Evolutionary conservation across 1,140 invertebrate genomes (phyloP).

Genomic region (Cyrtorhinus lividipennis): DNA sequence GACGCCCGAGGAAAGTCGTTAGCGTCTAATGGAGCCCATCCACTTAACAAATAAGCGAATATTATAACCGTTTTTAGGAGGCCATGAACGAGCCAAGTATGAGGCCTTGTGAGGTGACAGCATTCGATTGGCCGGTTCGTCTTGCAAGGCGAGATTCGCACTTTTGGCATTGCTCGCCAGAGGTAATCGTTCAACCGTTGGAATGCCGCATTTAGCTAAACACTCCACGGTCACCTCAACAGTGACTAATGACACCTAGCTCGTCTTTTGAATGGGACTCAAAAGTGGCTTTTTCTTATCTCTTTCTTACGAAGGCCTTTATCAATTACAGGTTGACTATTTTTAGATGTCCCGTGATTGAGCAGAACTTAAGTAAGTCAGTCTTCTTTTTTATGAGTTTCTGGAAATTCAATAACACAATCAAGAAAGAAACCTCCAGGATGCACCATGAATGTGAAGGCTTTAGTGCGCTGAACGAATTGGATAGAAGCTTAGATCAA

Average conservation of each 20-base stretch:
- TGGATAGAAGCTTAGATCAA: too few relatives aligned
- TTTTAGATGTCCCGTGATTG: too few relatives aligned
- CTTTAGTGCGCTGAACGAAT: too few relatives aligned
- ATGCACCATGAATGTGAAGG: too few relatives aligned
- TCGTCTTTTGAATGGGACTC: too few relatives aligned
- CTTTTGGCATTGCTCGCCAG: neutral
- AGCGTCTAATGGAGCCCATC: constrained; percentile 3
- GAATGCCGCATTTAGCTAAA: neutral
- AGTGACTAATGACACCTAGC: neutral
- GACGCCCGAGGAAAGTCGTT: neutral
- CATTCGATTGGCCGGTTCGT: neutral
- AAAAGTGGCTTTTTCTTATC: too few relatives aligned
- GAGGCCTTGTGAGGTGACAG: neutral
- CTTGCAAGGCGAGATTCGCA: neutral
- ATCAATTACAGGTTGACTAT: too few relatives aligned
- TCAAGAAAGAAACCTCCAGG: too few relatives aligned
- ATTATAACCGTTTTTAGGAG: constrained; percentile 1
- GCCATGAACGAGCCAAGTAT: neutral
- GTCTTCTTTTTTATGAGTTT: too few relatives aligned
- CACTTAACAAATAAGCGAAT: constrained; percentile 10
- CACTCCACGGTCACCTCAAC: neutral
- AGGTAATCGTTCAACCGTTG: neutral
- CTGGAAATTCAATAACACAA: too few relatives aligned
- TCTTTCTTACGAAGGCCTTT: too few relatives aligned
- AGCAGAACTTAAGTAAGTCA: too few relatives aligned